phyloP scores from a whole-genome alignment of 1,140 invertebrate genomes.

The Brachionus rotundiformis region DNA sequence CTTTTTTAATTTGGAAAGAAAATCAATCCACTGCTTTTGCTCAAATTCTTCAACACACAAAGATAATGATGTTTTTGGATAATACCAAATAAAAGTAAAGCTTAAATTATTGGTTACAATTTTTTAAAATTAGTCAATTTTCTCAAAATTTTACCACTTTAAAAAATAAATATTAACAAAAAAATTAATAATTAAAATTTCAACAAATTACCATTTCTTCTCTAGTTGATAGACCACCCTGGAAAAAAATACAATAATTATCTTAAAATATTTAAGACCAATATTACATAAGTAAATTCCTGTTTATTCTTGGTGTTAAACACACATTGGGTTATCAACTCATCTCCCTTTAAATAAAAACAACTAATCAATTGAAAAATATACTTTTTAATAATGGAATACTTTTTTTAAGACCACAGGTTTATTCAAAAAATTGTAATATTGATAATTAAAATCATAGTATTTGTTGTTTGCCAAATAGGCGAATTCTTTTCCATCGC shows the following conservation, averaged over 20 bases:
- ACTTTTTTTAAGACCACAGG: slow-evolving; percentile 39
- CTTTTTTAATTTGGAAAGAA: background rate
- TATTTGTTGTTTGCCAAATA: slow-evolving; percentile 31
- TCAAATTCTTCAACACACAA: background rate
- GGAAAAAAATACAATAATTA: no score
- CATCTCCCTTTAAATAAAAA: slow-evolving; percentile 31
- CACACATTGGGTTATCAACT: slow-evolving; percentile 16
- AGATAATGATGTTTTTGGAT: background rate
- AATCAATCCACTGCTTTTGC: background rate
- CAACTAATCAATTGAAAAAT: background rate
- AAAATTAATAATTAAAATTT: background rate
- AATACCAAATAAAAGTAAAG: background rate
- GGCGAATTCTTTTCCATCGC: slow-evolving; percentile 35
- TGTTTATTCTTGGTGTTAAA: background rate
- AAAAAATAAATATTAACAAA: background rate
- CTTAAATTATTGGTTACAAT: background rate
- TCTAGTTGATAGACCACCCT: background rate
- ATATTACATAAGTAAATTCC: slow-evolving; percentile 18
- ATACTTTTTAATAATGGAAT: background rate
- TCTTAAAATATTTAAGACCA: background rate
- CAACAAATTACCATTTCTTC: background rate
- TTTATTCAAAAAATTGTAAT: slow-evolving; percentile 33
- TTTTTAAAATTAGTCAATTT: background rate
- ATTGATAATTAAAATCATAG: slow-evolving; percentile 47
- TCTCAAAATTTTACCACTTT: background rate